Conservation (phyloP, 2,113 vertebrate genomes). For the Anoura caudifer region DNA sequence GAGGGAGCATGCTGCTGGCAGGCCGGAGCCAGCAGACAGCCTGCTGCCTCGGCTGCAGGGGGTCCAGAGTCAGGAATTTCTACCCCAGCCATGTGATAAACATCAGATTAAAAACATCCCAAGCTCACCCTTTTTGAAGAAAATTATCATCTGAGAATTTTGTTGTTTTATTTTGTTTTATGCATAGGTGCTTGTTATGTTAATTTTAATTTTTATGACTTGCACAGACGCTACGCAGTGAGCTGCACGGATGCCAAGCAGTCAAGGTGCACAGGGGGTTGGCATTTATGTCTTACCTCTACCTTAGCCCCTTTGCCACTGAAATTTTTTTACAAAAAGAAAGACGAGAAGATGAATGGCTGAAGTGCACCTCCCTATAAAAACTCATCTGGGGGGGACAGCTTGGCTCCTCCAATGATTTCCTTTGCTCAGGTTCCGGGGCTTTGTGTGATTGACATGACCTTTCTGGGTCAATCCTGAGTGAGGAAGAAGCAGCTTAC, state of each 20-base stretch:
- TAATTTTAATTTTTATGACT: neutral
- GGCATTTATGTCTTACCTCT: neutral
- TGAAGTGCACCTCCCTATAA: neutral
- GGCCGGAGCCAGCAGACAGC: neutral
- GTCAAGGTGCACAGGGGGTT: neutral
- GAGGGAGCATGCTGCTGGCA: rapidly evolving
- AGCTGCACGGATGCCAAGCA: neutral
- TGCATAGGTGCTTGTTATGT: neutral
- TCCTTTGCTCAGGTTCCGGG: neutral
- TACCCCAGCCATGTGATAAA: too few species aligned
- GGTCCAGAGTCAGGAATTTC: neutral
- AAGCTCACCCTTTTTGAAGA: neutral
- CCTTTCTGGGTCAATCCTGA: neutral
- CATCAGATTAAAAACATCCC: neutral
- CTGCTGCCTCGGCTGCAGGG: neutral
- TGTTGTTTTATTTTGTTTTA: too few species aligned
- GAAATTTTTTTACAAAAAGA: neutral
- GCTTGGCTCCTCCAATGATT: neutral
- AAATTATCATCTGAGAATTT: neutral
- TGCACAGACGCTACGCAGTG: neutral
- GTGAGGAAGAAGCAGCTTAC: neutral
- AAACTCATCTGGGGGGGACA: neutral
- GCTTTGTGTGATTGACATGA: neutral
- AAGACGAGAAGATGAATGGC: neutral
- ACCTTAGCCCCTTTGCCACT: neutral